Evolutionary conservation across 35 echinoderm and acorn worm species (phyloP), one percentile per base, ranked within the genome.

Genomic region (Apostichopus japonicus): DNA sequence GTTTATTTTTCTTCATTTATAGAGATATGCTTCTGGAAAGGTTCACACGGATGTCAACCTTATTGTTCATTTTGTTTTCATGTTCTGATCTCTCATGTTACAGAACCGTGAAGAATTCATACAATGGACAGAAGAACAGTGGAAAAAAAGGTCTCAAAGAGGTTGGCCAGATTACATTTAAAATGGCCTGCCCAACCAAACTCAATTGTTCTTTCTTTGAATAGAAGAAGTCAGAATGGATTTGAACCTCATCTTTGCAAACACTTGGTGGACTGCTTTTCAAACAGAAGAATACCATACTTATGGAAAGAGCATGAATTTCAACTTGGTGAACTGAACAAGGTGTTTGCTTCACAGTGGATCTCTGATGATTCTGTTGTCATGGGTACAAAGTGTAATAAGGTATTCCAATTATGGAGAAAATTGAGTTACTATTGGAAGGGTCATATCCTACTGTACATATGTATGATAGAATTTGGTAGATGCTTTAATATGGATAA

Each of bases 301-400:
- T 87, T 99, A 22, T 88, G 93, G 15, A 67, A 24, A 55, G 93
- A 96, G 86, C 27, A 93, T 15, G 95, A 99, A 92, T 70, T 96
- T 44, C 7, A 65, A 51, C 79, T 99, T 1, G 97, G 93, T 22
- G 73, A 91, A 65, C 54, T 96, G 0, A 99, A 99, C 67, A 99
- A 99, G 71, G 95, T 99, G 1, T 99, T 99, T 96, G 97, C 97
- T 23, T 94, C 97, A 16, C 75, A 94, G 24, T 99, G 97, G 97
- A 91, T 99, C 33, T 96, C 97, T 54, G 91, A 96, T 83, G 55
- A 94, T 78, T 90, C 96, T 89, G 95, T 99, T 65, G 91, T 96
- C 53, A 73, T 99, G 72, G 97, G 97, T 91, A 99, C 97, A 67
- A 99, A 99, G 97, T 99, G 97, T 90, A 99, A 96, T 92, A 96